phyloP scores from a whole-genome alignment of 2,113 vertebrate genomes.

The Dasypus novemcinctus region DNA sequence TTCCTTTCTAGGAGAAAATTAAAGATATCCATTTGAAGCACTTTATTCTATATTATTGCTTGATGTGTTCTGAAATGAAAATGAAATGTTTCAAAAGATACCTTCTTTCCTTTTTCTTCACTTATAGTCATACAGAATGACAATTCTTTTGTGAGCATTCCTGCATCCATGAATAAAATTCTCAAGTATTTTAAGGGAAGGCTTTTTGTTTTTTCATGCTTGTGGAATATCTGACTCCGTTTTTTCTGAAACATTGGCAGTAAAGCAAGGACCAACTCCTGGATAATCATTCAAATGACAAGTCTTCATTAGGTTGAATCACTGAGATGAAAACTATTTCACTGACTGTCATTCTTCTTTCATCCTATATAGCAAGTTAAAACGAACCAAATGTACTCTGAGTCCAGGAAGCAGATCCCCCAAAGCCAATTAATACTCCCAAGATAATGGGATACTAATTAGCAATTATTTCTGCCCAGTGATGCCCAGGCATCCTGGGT shows the following conservation, averaged over 20 bases:
- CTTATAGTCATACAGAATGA: conserved; percentile 5
- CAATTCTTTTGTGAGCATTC: conserved; percentile 30
- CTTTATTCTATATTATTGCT: conserved; percentile 72
- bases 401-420: conserved; percentile 62
- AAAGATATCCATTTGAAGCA: conserved; percentile 81
- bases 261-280: conserved; percentile 52
- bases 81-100: conserved; percentile 55
- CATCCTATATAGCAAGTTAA: conserved; percentile 54
- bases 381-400: conserved; percentile 66
- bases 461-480: conserved; percentile 74
- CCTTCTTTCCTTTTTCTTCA: not conserved
- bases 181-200: conserved; percentile 53
- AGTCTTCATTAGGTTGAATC: conserved; percentile 66
- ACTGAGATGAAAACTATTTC: conserved; percentile 69
- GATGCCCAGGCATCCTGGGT: conserved; percentile 52
- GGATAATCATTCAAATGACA: conserved; percentile 69
- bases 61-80: conserved; percentile 69
- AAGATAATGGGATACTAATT: conserved; percentile 70
- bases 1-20: conserved; percentile 82
- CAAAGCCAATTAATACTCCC: conserved; percentile 73
- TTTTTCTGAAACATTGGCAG: conserved; percentile 66
- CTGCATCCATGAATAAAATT: conserved; percentile 21
- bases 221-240: conserved; percentile 59
- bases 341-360: conserved; percentile 65
- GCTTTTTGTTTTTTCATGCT: conserved; percentile 24